phyloP scores from a whole-genome alignment of 2,888 invertebrate genomes.

The Dryadula phaetusa region DNA sequence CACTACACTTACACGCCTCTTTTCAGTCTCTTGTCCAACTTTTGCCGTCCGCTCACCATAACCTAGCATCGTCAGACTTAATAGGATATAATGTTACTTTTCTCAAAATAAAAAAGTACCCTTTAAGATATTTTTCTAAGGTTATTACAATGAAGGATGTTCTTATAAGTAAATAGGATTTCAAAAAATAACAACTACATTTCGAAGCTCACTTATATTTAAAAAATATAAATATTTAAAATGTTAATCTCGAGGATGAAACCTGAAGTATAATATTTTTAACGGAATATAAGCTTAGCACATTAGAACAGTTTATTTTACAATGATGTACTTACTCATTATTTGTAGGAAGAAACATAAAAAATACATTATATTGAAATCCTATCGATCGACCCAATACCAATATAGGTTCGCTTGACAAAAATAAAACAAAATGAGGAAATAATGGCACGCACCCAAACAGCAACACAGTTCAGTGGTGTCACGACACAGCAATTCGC shows the following conservation, averaged over 20 bases:
- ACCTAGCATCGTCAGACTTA: constrained; percentile 47
- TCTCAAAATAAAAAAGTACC: neutral
- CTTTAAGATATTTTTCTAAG: too few relatives aligned
- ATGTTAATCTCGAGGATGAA: neutral
- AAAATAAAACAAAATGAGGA: constrained; percentile 56
- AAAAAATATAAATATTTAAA: too few relatives aligned
- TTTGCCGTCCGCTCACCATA: constrained; percentile 51
- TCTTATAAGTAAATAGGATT: too few relatives aligned
- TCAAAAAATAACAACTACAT: too few relatives aligned
- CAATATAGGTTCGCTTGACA: constrained; percentile 50
- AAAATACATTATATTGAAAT: constrained; percentile 12
- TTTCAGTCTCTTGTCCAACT: constrained; percentile 55
- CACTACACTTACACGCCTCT: constrained; percentile 67
- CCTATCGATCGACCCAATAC: constrained; percentile 42
- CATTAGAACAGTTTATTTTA: too few relatives aligned
- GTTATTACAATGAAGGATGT: too few relatives aligned
- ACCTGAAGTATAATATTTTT: neutral
- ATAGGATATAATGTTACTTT: constrained; percentile 41
- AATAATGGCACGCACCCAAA: constrained; percentile 62
- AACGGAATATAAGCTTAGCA: neutral
- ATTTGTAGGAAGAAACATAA: neutral
- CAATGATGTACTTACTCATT: neutral
- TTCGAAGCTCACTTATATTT: too few relatives aligned
- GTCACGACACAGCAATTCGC: constrained; percentile 46
- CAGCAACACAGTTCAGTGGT: constrained; percentile 51